These are phyloP conservation scores for Xenopus petersii DNA, from an alignment of 2,797 vertebrate species.

Conservation along the genomic window DNA sequence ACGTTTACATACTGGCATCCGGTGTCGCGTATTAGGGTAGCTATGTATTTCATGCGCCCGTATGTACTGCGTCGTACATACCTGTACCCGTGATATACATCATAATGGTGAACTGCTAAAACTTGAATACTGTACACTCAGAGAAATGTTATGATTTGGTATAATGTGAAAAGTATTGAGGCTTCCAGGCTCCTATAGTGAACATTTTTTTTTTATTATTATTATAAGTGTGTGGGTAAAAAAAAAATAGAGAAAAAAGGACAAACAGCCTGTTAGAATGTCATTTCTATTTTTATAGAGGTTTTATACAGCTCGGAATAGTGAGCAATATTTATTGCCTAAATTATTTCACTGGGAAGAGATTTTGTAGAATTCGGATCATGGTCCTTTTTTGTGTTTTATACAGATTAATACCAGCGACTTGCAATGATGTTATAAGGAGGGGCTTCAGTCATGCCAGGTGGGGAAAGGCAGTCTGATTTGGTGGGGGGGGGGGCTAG, in stretches of 20 bases:
- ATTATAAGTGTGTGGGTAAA: slow-evolving; percentile 39
- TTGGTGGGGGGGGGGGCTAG: too few relatives aligned
- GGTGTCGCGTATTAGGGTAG: slow-evolving; percentile 30
- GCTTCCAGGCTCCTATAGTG: slow-evolving; percentile 74
- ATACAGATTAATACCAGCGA: slow-evolving; percentile 61
- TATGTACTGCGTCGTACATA: slow-evolving; percentile 8
- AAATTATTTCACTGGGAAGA: slow-evolving; percentile 95
- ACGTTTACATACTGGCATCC: slow-evolving; percentile 9
- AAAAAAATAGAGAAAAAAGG: slow-evolving; percentile 29
- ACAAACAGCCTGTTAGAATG: slow-evolving; percentile 82
- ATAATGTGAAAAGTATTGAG: slow-evolving; percentile 69
- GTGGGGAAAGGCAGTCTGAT: neutral
- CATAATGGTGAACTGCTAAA: slow-evolving; percentile 67
- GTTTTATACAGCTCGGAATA: slow-evolving; percentile 87
- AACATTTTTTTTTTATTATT: slow-evolving; percentile 60
- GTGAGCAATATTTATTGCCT: slow-evolving; percentile 89
- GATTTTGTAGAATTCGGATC: slow-evolving; percentile 86
- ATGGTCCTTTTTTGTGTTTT: slow-evolving; percentile 78
- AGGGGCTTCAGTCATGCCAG: neutral
- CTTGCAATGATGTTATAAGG: slow-evolving; percentile 4
- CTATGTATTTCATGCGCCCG: slow-evolving; percentile 34
- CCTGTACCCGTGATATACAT: slow-evolving; percentile 28
- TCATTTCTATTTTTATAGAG: slow-evolving; percentile 99
- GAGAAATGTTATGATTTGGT: slow-evolving; percentile 70
- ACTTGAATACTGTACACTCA: slow-evolving; percentile 72